Percentiles rank a stretch among this genome's conserved stretches.
Conservation (phyloP, 1,140 invertebrate species). For the Arctopsyche grandis region DNA sequence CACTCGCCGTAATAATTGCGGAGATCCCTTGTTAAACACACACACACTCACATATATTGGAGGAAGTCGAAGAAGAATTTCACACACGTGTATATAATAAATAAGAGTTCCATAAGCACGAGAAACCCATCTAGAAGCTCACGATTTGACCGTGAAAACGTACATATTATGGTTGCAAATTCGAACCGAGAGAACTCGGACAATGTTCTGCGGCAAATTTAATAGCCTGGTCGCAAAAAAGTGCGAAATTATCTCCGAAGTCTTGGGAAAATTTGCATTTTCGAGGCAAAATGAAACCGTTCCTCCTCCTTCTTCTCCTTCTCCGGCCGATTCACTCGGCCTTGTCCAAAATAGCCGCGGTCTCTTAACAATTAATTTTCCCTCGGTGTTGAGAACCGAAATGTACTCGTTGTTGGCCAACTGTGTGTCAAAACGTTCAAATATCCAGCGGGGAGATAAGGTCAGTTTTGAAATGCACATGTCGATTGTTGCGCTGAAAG, state of each 20-base stretch:
- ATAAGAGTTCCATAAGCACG: too few relatives aligned
- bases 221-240: too few relatives aligned
- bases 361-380: conserved; percentile 17
- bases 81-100: too few relatives aligned
- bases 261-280: not conserved
- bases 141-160: too few relatives aligned
- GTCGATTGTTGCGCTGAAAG: conserved; percentile 14
- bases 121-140: too few relatives aligned
- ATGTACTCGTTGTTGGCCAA: not conserved
- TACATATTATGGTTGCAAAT: too few relatives aligned
- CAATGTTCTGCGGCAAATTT: too few relatives aligned
- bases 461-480: conserved; percentile 23
- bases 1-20: not conserved
- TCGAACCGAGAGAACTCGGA: too few relatives aligned
- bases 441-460: not conserved
- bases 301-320: not conserved
- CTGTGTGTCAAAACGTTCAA: conserved; percentile 11
- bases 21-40: not conserved
- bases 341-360: conserved; percentile 14
- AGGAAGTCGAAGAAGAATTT: too few relatives aligned
- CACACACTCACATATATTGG: too few relatives aligned
- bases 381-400: conserved; percentile 21
- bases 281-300: not conserved
- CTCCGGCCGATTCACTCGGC: not conserved
- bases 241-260: not conserved